Evolutionary conservation across 2,797 vertebrate species (phyloP).

Genomic region (Poeciliopsis turneri): DNA sequence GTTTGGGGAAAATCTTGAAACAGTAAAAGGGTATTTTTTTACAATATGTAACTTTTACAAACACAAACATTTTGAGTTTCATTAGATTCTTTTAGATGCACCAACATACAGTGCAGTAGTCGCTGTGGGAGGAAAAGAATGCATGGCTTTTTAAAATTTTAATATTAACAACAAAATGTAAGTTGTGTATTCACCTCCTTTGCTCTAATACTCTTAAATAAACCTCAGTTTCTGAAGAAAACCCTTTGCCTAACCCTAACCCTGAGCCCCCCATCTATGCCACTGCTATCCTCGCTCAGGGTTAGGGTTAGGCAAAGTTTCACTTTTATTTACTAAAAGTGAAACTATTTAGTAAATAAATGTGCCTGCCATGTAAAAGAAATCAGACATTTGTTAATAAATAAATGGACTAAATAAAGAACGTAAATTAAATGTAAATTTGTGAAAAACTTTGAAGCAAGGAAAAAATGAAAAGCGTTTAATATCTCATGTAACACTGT

Average conservation of each 20-base stretch:
- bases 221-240: background rate
- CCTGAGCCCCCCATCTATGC: no score
- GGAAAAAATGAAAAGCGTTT: background rate
- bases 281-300: no score
- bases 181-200: background rate
- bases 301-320: no score
- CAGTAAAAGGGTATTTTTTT: background rate
- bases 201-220: background rate
- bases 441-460: background rate
- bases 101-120: background rate
- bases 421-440: background rate
- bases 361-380: background rate
- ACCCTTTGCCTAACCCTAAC: no score
- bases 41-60: background rate
- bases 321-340: no score
- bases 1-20: background rate
- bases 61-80: background rate
- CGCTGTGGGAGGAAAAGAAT: background rate
- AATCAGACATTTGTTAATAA: background rate
- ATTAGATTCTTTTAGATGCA: background rate
- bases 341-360: background rate
- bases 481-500: background rate
- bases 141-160: background rate
- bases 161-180: background rate
- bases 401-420: background rate